These are phyloP conservation scores for Artemia franciscana DNA, from an alignment of 1,140 invertebrate genomes.

Conservation along the genomic window DNA sequence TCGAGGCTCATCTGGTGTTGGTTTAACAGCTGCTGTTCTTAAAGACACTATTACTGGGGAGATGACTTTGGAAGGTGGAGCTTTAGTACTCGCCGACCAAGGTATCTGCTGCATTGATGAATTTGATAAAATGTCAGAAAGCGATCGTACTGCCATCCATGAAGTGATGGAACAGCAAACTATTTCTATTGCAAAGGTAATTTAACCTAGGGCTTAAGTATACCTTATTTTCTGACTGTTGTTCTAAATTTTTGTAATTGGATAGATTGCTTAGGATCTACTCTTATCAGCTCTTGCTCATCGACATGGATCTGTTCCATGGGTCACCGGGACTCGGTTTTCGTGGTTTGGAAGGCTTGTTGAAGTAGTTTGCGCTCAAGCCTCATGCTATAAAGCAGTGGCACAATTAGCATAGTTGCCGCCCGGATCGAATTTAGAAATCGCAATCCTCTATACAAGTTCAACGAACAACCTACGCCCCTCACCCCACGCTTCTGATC, in stretches of 20 bases:
- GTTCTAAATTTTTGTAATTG: constrained; percentile 1
- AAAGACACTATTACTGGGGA: constrained; percentile 91
- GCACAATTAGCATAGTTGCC: too few species aligned
- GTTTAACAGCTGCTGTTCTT: constrained; percentile 92
- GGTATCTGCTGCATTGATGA: constrained; percentile 99
- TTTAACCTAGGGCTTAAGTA: not conserved
- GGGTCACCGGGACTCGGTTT: too few species aligned
- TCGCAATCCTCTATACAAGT: too few species aligned
- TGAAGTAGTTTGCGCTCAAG: too few species aligned
- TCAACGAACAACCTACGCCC: too few species aligned
- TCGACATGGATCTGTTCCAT: too few species aligned
- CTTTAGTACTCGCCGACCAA: constrained; percentile 95
- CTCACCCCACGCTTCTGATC: too few species aligned
- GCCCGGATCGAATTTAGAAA: too few species aligned
- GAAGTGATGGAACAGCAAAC: constrained; percentile 99
- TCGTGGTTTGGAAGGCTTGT: too few species aligned
- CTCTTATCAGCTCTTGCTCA: too few species aligned
- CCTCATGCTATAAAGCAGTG: too few species aligned
- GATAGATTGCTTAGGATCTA: not conserved
- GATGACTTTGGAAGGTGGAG: constrained; percentile 98
- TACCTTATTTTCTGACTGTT: not conserved
- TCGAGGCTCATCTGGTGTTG: constrained; percentile 90
- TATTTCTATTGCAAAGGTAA: constrained; percentile 83
- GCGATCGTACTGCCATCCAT: constrained; percentile 96
- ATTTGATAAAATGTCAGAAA: constrained; percentile 97